Percentiles rank a stretch among this genome's conserved stretches.
Conservation (phyloP, 92 coral and sea anemone species). For the Bergia sp. region DNA sequence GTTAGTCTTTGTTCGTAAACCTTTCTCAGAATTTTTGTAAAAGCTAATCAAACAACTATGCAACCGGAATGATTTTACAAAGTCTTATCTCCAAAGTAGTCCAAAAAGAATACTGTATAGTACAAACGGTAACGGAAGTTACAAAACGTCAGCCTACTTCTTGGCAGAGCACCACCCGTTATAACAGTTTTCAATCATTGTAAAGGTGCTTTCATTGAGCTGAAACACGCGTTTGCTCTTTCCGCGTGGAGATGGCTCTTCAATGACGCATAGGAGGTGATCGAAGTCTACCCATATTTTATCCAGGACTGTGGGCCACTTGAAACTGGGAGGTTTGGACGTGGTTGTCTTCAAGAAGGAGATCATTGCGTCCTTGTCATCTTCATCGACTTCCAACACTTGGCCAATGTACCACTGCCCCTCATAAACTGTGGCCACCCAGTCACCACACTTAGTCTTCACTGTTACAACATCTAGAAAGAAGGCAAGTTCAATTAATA, state of each 20-base stretch:
- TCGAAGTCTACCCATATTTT: conserved; percentile 12
- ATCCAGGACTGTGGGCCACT: conserved; percentile 22
- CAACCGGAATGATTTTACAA: conserved; percentile 6
- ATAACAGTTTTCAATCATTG: conserved; percentile 29
- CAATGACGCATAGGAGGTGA: conserved; percentile 18
- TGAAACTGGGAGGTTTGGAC: conserved; percentile 16
- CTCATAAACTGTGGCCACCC: conserved; percentile 19
- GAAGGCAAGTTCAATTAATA: conserved; percentile 6
- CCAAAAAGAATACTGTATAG: background rate
- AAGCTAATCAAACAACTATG: conserved; percentile 17
- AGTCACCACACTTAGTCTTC: conserved; percentile 24
- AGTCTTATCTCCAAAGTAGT: conserved; percentile 11
- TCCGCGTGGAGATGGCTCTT: conserved; percentile 33
- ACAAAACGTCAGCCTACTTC: conserved; percentile 15
- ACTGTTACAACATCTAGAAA: background rate
- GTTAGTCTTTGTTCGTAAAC: conserved; percentile 13
- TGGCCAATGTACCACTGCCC: conserved; percentile 28
- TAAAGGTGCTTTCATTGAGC: conserved; percentile 5
- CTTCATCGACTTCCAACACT: conserved; percentile 16
- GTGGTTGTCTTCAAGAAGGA: conserved; percentile 28
- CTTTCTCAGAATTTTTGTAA: background rate
- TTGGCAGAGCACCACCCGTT: conserved; percentile 17
- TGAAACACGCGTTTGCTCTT: conserved; percentile 28
- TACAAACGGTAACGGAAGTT: conserved; percentile 18
- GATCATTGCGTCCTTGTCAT: conserved; percentile 31